phyloP scores from a whole-genome alignment of 2,113 vertebrate species.

The Genyomyrus donnyi region DNA sequence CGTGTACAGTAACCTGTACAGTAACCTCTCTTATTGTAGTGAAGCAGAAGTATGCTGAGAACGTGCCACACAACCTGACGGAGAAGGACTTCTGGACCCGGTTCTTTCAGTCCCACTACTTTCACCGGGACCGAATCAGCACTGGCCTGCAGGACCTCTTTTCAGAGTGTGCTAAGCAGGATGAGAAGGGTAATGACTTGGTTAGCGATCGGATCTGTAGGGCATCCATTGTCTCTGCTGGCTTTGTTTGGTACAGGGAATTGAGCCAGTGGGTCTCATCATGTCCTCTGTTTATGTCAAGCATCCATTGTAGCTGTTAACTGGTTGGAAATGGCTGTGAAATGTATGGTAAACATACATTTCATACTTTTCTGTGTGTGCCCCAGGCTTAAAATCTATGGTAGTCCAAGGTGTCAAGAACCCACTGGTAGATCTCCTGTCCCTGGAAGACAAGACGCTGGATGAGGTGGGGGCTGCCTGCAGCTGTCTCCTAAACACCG shows the following conservation, averaged over 20 bases:
- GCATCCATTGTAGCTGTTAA: not conserved
- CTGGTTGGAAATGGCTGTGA: not conserved
- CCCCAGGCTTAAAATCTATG: slow-evolving; percentile 83
- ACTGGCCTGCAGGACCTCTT: slow-evolving; percentile 93
- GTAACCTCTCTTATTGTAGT: slow-evolving; percentile 63
- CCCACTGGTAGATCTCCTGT: slow-evolving; percentile 83
- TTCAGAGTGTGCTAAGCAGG: slow-evolving; percentile 94
- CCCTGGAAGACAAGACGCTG: slow-evolving; percentile 87
- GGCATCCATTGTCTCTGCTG: not conserved
- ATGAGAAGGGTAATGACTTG: slow-evolving; percentile 80
- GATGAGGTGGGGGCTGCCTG: slow-evolving; percentile 76
- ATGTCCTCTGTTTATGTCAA: not conserved
- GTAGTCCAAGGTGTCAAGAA: slow-evolving; percentile 95
- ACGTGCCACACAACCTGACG: slow-evolving; percentile 91
- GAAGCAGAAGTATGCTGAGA: slow-evolving; percentile 94
- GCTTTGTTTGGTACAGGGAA: not conserved
- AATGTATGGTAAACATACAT: not conserved
- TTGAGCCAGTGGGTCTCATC: not conserved
- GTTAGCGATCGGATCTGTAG: not conserved
- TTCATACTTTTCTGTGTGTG: slow-evolving; percentile 25
- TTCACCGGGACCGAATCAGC: slow-evolving; percentile 91
- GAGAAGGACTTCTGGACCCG: slow-evolving; percentile 98
- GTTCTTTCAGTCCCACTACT: slow-evolving; percentile 99
- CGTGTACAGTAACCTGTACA: not conserved
- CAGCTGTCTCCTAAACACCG: not conserved